Base-by-base conservation (phyloP, 2,888 invertebrate genomes). In the Alloplasta piceator region DNA sequence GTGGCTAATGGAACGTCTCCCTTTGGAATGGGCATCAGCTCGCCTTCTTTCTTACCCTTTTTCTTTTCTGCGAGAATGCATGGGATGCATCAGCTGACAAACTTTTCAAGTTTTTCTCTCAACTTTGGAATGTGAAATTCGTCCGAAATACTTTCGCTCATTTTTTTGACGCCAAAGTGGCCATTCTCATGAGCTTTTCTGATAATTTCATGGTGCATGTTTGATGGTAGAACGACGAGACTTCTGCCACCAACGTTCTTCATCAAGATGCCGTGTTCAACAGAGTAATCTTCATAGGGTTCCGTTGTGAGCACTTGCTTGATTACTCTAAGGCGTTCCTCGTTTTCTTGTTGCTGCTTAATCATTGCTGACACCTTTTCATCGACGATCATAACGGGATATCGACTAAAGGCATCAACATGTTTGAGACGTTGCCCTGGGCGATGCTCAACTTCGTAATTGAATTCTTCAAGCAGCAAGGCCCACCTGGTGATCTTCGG, bases 351-450 rank as follows among this genome's bases (percentile, higher is more conserved):
- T 52, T 76, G 60, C 12, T 50, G 7, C 12, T 50, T 50, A 50
- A 50, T 50, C 48, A 50, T 50, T 50, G 48, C 9, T 50, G 48
- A 50, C 5, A 50, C 48, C 12, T n/a, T 50, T 5, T 12, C 48
- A 12, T 50, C 48, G n/a, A 48, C n/a, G 10, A n/a, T 48, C n/a
- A 5, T 7, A 5, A 41, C 41, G 2, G 87, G 85, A 41, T 83
- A 64, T 50, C 86, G 36, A 38, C 86, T 86, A 52, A 85, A 52
- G 0, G 84, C 84, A 71, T 87, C 86, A 0, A 84, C 84, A 63
- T 86, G 86, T 10, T 39, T 58, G 86, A 86, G 86, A 16, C 63
- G 48, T 55, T 55, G 70, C 6, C 83, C 84, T 12, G 85, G 78
- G 6, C 85, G 61, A 81, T 85, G 85, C 43, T 81, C 82, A 56